Base-by-base conservation (phyloP, 2,797 vertebrate species). In the Gastrophryne carolinensis region DNA sequence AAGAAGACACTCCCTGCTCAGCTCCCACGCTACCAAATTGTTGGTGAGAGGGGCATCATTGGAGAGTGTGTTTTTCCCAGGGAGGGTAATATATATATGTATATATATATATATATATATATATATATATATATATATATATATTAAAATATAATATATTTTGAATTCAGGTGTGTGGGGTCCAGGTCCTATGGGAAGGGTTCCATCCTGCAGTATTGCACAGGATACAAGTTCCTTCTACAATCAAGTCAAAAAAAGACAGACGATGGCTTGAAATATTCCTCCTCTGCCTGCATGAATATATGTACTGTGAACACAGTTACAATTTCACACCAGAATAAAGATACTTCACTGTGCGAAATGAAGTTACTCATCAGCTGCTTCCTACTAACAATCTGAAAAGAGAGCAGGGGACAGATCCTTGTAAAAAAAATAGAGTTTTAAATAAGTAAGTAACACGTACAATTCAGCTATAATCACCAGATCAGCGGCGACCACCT, bases 371-470 rank as follows among this genome's bases (percentile, higher is more conserved):
- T 37, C 30, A 54, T 13, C 17, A 32, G 52, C 21, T 19, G 1
- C 30, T 67, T 54, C 49, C 64, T 39, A 23, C 24, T 54, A 50
- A 53, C 37, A 39, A 67, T 26, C 24, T 17, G 2, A n/a, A 37
- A 49, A 24, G 1, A 27, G 30, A 67, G 26, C 34, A 53, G 78
- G 87, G 87, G 90, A n/a, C n/a, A n/a, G n/a, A n/a, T 90, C 85
- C 84, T 85, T 89, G 81, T 80, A 69, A 82, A 89, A 86, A 89
- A 80, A 82, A 4, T 84, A 85, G 87, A 89, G 87, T 91, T 90
- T 81, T 82, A 84, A 89, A 89, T 89, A 85, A 84, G 90, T 89
- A 78, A 34, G 82, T 84, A 86, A 87, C 80, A 86, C 79, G 81
- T 52, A 71, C 86, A 88, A 86, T 86, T 72, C 78, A 73, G 52